Conservation (phyloP, 2,888 invertebrate species). For the Heteromurus nitidus region DNA sequence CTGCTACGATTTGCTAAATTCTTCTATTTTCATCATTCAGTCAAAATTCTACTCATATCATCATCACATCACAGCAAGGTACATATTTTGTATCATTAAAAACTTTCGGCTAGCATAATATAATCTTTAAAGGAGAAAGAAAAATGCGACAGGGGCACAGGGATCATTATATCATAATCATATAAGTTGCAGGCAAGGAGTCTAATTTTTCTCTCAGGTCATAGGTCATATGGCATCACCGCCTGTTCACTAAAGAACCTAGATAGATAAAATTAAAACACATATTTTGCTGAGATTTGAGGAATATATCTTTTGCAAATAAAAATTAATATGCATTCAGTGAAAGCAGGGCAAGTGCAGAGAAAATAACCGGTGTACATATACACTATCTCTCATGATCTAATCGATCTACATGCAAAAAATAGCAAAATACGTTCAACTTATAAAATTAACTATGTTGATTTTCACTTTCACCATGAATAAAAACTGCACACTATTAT, state of each 20-base stretch:
- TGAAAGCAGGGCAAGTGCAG: conserved; percentile 17
- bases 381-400: neutral
- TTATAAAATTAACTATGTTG: too few species aligned
- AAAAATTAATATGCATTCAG: neutral
- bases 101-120: too few species aligned
- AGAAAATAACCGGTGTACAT: neutral
- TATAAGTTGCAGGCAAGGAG: conserved; percentile 3
- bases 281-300: conserved; percentile 8
- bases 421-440: too few species aligned
- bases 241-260: conserved; percentile 60
- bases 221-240: conserved; percentile 46
- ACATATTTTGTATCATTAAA: too few species aligned
- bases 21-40: too few species aligned
- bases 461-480: too few species aligned
- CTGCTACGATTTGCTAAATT: too few species aligned
- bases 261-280: conserved; percentile 31
- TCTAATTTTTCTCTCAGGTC: conserved; percentile 50
- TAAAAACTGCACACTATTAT: too few species aligned
- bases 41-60: neutral
- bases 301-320: conserved; percentile 4
- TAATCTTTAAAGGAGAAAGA: too few species aligned
- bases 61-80: neutral
- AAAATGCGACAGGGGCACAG: neutral
- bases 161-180: neutral
- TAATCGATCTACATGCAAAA: neutral